Base-by-base conservation (phyloP, 2,113 vertebrate species). In the Brevimyrus niger region DNA sequence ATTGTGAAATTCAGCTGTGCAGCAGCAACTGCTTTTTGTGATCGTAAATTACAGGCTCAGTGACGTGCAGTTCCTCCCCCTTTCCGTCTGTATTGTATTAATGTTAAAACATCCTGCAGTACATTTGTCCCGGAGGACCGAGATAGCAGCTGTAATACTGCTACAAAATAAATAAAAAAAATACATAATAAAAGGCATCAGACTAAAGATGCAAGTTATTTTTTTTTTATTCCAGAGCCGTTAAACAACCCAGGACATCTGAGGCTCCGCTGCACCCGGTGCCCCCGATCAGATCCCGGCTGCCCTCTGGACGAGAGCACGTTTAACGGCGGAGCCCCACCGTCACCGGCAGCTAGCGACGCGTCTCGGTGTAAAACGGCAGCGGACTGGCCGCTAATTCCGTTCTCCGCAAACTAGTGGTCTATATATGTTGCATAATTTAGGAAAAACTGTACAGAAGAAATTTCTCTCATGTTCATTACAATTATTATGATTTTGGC, bases 1-100 rank as follows among this genome's bases (percentile, higher is more conserved):
- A 82, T 83, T 76, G 21, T 90, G 50, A 88, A 69, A 69, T 55
- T 50, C 76, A 21, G 50, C 88, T 27, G 48, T 53, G 53, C 84
- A 11, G 21, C 48, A n/a, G 44, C 10, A 86, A 31, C 47, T 86
- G 21, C 1, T 53, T 55, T 51, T 19, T 35, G n/a, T 87, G 50
- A 7, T 13, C n/a, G 27, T 27, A 31, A 53, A 15, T 35, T 55
- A 55, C 13, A 35, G 44, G 47, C 48, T 2, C 31, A 42, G 4
- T 80, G 15, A 80, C 4, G 23, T 53, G 1, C 85, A 10, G 85
- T 3, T 13, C 50, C 50, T 55, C 27, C 31, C 15, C 3, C 31
- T 84, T 27, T 47, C 11, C 17, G 11, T 17, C 47, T 7, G 27
- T 19, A 35, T 87, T 87, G 23, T 11, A 31, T n/a, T 8, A 51